These are phyloP conservation scores for Chelmon rostratus DNA, from an alignment of 2,797 vertebrate genomes.

Conservation along the genomic window DNA sequence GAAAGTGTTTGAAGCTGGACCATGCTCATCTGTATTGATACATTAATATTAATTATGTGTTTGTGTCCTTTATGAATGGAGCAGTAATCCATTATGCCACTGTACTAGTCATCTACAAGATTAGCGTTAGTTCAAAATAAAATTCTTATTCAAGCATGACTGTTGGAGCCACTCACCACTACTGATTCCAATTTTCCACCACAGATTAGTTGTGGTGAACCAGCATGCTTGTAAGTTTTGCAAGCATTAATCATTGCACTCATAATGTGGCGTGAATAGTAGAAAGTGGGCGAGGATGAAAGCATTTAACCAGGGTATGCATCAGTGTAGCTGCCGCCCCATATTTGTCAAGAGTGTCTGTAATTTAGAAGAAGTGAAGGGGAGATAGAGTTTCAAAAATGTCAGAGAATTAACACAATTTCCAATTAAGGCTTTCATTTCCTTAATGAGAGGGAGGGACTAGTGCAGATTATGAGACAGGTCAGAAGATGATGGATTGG, in stretches of 20 bases:
- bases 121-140: conserved; percentile 23
- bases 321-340: conserved; percentile 52
- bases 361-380: conserved; percentile 50
- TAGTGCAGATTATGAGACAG: conserved; percentile 24
- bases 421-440: conserved; percentile 72
- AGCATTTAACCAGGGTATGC: conserved; percentile 47
- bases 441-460: conserved; percentile 65
- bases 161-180: conserved; percentile 2
- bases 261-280: conserved; percentile 40
- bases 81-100: background rate
- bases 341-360: conserved; percentile 59
- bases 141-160: conserved; percentile 37
- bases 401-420: conserved; percentile 69
- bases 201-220: conserved; percentile 45
- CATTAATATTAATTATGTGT: conserved; percentile 38
- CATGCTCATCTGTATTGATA: conserved; percentile 1
- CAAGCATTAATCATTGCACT: conserved; percentile 44
- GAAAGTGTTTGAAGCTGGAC: conserved; percentile 23
- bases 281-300: conserved; percentile 56
- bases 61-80: conserved; percentile 29
- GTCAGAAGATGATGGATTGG: conserved; percentile 69
- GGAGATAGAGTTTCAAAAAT: conserved; percentile 60
- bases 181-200: conserved; percentile 26
- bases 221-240: conserved; percentile 34
- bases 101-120: conserved; percentile 13